Conservation (phyloP, 2,797 vertebrate genomes). For the Myripristis jacobus region DNA sequence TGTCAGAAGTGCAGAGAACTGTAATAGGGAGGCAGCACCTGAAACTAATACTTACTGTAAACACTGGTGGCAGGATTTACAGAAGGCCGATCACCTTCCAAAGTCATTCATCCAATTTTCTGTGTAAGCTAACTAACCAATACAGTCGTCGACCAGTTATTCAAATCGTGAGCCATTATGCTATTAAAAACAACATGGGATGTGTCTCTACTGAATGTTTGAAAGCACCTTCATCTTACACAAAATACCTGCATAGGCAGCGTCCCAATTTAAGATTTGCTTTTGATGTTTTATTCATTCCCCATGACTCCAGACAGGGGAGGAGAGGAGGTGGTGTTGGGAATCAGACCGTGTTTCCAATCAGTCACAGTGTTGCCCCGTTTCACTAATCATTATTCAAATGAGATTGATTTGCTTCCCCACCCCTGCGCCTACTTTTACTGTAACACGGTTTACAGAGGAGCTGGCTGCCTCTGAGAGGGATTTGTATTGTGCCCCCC, state of each 20-base stretch:
- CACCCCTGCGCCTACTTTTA: slow-evolving; percentile 43
- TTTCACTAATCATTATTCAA: slow-evolving; percentile 73
- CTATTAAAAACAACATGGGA: slow-evolving; percentile 44
- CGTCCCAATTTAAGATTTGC: slow-evolving; percentile 45
- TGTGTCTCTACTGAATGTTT: slow-evolving; percentile 31
- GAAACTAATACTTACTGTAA: slow-evolving; percentile 73
- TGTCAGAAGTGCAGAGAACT: slow-evolving; percentile 65
- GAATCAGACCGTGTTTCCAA: slow-evolving; percentile 62
- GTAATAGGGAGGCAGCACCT: slow-evolving; percentile 67
- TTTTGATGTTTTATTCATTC: slow-evolving; percentile 67
- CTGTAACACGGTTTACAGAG: slow-evolving; percentile 43
- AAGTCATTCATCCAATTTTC: slow-evolving; percentile 19
- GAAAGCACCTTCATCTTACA: slow-evolving; percentile 36
- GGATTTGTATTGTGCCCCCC: slow-evolving; percentile 38
- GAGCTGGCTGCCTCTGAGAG: slow-evolving; percentile 25
- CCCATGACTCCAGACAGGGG: slow-evolving; percentile 44
- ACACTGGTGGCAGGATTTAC: slow-evolving; percentile 53
- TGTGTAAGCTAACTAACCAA: slow-evolving; percentile 12
- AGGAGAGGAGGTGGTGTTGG: slow-evolving; percentile 42
- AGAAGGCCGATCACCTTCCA: slow-evolving; percentile 50
- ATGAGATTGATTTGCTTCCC: slow-evolving; percentile 66
- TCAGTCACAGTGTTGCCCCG: slow-evolving; percentile 55
- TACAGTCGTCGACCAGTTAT: slow-evolving; percentile 13
- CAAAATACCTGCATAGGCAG: slow-evolving; percentile 49
- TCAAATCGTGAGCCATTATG: slow-evolving; percentile 19